phyloP scores from a whole-genome alignment of 1,140 invertebrate genomes.

The Rhynchophorus ferrugineus region DNA sequence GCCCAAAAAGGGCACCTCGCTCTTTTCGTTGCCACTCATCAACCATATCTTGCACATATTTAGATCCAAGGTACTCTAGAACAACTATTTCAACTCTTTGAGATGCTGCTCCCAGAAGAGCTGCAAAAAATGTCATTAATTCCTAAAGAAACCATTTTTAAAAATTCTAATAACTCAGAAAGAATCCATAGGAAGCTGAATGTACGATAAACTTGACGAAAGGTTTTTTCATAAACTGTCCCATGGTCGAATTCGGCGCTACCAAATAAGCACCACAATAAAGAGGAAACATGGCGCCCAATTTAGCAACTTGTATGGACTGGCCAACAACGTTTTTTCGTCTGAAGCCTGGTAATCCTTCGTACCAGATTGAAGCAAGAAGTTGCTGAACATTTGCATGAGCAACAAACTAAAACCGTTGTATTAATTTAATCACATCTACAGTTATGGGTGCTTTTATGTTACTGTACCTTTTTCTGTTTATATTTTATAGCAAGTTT shows the following conservation, averaged over 20 bases:
- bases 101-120: constrained; percentile 77
- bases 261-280: constrained; percentile 79
- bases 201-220: constrained; percentile 94
- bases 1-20: constrained; percentile 65
- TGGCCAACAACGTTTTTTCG: constrained; percentile 55
- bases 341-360: constrained; percentile 80
- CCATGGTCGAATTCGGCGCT: constrained; percentile 64
- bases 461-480: constrained; percentile 71
- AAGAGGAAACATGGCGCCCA: constrained; percentile 76
- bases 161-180: constrained; percentile 54
- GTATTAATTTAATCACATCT: no score
- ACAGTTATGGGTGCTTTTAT: no score
- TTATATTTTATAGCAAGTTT: constrained; percentile 87
- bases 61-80: constrained; percentile 62
- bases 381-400: constrained; percentile 89
- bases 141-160: background rate
- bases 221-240: constrained; percentile 75
- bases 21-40: constrained; percentile 57
- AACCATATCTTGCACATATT: constrained; percentile 53
- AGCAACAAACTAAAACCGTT: constrained; percentile 86
- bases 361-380: constrained; percentile 84
- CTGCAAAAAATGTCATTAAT: constrained; percentile 43
- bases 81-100: constrained; percentile 73
- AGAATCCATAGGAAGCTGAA: constrained; percentile 85
- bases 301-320: constrained; percentile 59